Evolutionary conservation across 2,888 invertebrate species (phyloP).

Genomic region (Amiota mariae): DNA sequence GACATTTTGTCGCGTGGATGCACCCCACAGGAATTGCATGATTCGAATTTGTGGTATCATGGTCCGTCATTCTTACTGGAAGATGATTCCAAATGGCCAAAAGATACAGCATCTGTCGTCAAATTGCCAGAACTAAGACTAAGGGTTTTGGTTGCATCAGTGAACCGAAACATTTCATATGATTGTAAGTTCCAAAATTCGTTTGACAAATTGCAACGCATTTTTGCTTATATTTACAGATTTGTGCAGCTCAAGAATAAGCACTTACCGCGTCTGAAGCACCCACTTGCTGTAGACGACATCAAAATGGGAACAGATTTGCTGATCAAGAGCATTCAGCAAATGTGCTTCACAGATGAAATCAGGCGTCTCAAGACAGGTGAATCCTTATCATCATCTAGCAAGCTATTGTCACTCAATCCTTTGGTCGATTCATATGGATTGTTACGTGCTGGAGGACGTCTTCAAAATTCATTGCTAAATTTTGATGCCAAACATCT

Average conservation of each 20-base stretch:
- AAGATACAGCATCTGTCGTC: neutral
- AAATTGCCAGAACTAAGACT: neutral
- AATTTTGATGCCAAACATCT: neutral
- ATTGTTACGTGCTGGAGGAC: neutral
- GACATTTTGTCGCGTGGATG: neutral
- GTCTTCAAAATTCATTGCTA: neutral
- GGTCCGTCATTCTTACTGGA: neutral
- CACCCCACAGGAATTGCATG: neutral
- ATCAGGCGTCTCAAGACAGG: neutral
- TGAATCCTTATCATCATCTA: neutral
- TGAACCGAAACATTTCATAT: neutral
- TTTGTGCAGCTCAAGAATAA: neutral
- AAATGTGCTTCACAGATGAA: too few species aligned
- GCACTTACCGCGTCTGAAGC: neutral
- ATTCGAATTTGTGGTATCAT: neutral
- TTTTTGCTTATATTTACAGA: conserved; percentile 4
- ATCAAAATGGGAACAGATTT: neutral
- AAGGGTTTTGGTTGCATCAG: neutral
- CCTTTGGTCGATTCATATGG: neutral
- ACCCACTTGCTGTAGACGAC: neutral
- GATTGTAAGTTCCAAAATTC: conserved; percentile 1
- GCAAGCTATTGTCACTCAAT: conserved; percentile 3
- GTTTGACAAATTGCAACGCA: neutral
- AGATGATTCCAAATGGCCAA: neutral
- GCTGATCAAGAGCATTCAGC: neutral